Percentiles rank a stretch among this genome's conserved stretches.
Conservation (phyloP, 2,113 vertebrate species). For the Pseudorasbora parva region DNA sequence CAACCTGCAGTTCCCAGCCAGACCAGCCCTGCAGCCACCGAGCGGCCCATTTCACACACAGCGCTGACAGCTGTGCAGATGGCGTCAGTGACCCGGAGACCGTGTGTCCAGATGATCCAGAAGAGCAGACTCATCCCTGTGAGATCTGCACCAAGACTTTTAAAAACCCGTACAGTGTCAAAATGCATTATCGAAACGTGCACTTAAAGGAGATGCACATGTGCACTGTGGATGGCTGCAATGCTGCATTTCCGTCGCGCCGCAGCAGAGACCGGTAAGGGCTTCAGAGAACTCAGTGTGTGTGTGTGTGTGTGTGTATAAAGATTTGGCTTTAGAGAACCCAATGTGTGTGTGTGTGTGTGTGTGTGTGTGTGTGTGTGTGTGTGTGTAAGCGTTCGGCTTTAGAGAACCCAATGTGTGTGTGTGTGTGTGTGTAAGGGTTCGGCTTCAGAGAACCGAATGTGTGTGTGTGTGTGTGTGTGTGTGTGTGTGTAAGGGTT, state of each 20-base stretch:
- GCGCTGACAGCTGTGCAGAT: conserved; percentile 69
- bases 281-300: not conserved
- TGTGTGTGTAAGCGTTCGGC: too few species aligned
- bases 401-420: too few species aligned
- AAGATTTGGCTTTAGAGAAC: too few species aligned
- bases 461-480: too few species aligned
- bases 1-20: conserved; percentile 16
- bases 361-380: too few species aligned
- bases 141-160: conserved; percentile 94
- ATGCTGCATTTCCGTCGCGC: conserved; percentile 89
- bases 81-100: conserved; percentile 67
- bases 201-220: conserved; percentile 91
- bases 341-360: too few species aligned
- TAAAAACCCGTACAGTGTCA: conserved; percentile 91
- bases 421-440: too few species aligned
- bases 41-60: conserved; percentile 62
- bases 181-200: conserved; percentile 91
- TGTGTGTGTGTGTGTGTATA: too few species aligned
- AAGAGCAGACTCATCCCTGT: conserved; percentile 84
- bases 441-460: too few species aligned
- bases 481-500: too few species aligned
- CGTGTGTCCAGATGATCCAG: conserved; percentile 71
- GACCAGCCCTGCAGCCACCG: conserved; percentile 74
- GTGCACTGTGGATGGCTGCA: conserved; percentile 91
- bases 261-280: conserved; percentile 97